These are phyloP conservation scores for Apamea sordens DNA, from an alignment of 2,888 invertebrate genomes.

Conservation along the genomic window DNA sequence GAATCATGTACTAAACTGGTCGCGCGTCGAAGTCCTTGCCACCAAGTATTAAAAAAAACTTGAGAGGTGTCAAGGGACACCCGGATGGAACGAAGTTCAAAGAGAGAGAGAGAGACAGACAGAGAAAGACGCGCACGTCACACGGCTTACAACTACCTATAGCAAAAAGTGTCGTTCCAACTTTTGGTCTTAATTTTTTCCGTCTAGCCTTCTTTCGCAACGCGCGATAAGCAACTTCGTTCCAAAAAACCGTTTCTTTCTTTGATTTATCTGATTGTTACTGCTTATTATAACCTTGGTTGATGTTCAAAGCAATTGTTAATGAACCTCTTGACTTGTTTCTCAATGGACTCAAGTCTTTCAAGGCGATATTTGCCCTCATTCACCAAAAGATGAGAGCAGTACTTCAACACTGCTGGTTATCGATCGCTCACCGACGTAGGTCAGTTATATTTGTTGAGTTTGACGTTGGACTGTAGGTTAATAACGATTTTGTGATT, in stretches of 20 bases:
- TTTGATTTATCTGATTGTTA: background rate
- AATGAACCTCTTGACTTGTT: background rate
- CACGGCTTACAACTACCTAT: too few species aligned
- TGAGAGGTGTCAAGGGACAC: too few species aligned
- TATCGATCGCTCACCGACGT: background rate
- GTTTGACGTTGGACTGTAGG: background rate
- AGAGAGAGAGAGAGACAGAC: too few species aligned
- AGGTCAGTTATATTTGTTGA: background rate
- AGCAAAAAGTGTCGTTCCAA: too few species aligned
- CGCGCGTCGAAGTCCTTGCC: too few species aligned
- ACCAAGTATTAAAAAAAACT: too few species aligned
- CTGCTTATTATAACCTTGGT: background rate
- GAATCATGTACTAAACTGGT: too few species aligned
- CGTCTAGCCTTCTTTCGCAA: too few species aligned
- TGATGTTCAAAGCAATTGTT: background rate
- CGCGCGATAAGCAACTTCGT: too few species aligned
- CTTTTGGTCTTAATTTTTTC: too few species aligned
- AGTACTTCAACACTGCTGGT: background rate
- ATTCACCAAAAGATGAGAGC: background rate
- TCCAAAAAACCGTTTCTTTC: background rate
- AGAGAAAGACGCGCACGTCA: too few species aligned
- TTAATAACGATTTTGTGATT: background rate
- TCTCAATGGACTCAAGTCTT: background rate
- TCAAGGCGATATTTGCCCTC: conserved; percentile 2
- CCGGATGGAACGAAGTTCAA: too few species aligned